Percentiles rank a stretch among this genome's conserved stretches.
Conservation (phyloP, 92 coral and sea anemone species). For the Zoanthus gigantus region DNA sequence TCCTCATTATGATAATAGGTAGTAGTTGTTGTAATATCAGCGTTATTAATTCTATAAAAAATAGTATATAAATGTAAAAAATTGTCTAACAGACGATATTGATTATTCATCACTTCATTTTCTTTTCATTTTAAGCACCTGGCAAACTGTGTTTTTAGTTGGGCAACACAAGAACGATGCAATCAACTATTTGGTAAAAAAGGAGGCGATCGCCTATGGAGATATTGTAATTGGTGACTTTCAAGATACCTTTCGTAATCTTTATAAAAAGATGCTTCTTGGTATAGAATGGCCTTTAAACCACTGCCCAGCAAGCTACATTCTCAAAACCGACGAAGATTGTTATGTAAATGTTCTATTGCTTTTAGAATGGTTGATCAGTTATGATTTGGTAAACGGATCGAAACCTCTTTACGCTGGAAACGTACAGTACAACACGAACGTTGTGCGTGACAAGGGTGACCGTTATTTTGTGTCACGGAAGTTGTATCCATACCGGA, state of each 20-base stretch:
- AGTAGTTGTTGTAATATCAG: no score
- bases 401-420: conserved; percentile 76
- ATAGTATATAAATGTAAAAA: no score
- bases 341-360: conserved; percentile 76
- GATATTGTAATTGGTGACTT: conserved; percentile 85
- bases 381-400: conserved; percentile 62
- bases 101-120: background rate
- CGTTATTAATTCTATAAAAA: no score
- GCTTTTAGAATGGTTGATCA: conserved; percentile 73
- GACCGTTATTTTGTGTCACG: conserved; percentile 73
- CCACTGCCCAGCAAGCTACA: conserved; percentile 69
- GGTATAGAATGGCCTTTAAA: conserved; percentile 69
- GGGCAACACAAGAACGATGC: conserved; percentile 69
- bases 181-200: conserved; percentile 66
- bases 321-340: conserved; percentile 88
- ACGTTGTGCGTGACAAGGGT: conserved; percentile 68
- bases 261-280: conserved; percentile 72
- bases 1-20: no score
- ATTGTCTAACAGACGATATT: no score
- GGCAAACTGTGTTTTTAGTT: conserved; percentile 85
- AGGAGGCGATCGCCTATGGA: conserved; percentile 75
- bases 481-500: conserved; percentile 37
- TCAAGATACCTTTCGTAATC: conserved; percentile 73
- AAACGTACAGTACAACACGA: conserved; percentile 68
- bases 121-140: conserved; percentile 54